Conservation (phyloP, 2,888 invertebrate species). For the Drosophila monieri region DNA sequence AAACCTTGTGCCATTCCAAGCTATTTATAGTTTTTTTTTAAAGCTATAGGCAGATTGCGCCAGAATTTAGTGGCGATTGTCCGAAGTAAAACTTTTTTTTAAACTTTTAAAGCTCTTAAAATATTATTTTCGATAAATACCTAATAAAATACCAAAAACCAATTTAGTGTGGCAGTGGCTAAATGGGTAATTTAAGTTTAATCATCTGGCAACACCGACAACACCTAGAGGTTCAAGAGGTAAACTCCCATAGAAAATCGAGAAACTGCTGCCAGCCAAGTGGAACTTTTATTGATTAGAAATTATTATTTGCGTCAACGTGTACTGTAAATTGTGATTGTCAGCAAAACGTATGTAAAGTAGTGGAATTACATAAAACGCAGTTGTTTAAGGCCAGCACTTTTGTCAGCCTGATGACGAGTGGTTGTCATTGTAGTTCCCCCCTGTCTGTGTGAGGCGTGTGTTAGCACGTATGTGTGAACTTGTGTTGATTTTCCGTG, state of each 20-base stretch:
- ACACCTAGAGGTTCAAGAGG: constrained; percentile 45
- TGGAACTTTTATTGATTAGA: constrained; percentile 53
- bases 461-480: constrained; percentile 33
- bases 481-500: constrained; percentile 66
- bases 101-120: not conserved
- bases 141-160: not conserved
- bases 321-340: constrained; percentile 52
- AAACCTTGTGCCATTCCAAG: too few species aligned
- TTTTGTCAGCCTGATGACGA: constrained; percentile 74
- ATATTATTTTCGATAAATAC: not conserved
- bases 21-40: too few species aligned
- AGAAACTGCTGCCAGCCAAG: constrained; percentile 39
- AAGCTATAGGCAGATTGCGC: too few species aligned
- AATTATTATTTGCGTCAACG: constrained; percentile 31
- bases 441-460: constrained; percentile 6
- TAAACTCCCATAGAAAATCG: constrained; percentile 69
- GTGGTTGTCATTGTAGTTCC: constrained; percentile 74
- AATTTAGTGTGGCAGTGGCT: not conserved
- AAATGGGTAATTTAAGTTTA: not conserved
- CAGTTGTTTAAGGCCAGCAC: constrained; percentile 61
- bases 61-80: too few species aligned
- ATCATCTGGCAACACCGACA: not conserved
- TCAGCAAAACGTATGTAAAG: constrained; percentile 41
- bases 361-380: constrained; percentile 71
- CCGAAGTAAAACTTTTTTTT: not conserved